Base-by-base conservation (phyloP, 2,797 vertebrate genomes). In the Hydrophis major region DNA sequence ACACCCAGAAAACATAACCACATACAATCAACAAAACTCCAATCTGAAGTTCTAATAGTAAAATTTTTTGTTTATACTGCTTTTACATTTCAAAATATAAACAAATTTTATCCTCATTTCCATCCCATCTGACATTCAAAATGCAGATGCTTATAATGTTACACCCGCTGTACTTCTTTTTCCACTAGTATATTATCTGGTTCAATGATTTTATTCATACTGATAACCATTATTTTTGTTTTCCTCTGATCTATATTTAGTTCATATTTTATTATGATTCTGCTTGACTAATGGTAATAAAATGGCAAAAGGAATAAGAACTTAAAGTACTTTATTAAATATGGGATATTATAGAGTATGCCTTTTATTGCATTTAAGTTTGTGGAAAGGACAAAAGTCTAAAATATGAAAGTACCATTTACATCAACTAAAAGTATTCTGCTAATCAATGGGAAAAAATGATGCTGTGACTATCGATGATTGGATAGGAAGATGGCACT, bases 351-450 rank as follows among this genome's bases (percentile, higher is more conserved):
- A 74, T 74, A 16, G 32, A 37, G 16, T 20, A 74, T 20, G 32
- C 69, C 32, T 74, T 74, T 37, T 74, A 74, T 27, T 87, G 20
- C 1, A 2, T n/a, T 89, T 89, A 22, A 55, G 20, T 32, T n/a
- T 69, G 16, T 28, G 89, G 2, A 16, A 37, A 27, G 47, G 50
- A 4, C 7, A 47, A 11, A 22, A 57, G 37, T 66, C 63, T n/a
- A 57, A 90, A 37, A 87, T 55, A 28, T n/a, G 25, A 86, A 59
- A 93, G 90, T 32, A 0, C 6, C 4, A 59, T 92, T 93, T 93
- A 86, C 12, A 89, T 53, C 83, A 88, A 86, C 1, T 20, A 88
- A 78, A 94, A n/a, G 83, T 55, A 86, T 66, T 95, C n/a, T 94
- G 6, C 63, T 89, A 92, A 93, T 37, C 56, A 94, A 93, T 55